Percentiles rank a stretch among this genome's conserved stretches.
Conservation (phyloP, 2,797 vertebrate genomes). For the Rhinatrema bivittatum region DNA sequence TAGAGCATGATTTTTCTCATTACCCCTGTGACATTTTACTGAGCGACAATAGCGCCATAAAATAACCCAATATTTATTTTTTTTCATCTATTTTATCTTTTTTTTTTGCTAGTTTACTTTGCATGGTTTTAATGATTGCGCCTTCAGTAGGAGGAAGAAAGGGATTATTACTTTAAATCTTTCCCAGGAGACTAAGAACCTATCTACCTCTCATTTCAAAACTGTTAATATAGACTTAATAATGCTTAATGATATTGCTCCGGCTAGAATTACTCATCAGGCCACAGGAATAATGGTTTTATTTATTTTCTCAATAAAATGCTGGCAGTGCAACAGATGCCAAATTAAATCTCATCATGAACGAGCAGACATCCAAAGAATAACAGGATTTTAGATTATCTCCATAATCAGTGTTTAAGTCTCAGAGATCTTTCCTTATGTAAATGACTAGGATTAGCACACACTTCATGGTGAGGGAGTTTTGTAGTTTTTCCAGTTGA, state of each 20-base stretch:
- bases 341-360: not conserved
- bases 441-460: fast-evolving
- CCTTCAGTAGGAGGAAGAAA: not conserved
- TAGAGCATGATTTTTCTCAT: not conserved
- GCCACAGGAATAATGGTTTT: no score
- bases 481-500: not conserved
- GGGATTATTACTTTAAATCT: not conserved
- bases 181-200: not conserved
- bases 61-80: not conserved
- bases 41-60: not conserved
- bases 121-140: not conserved
- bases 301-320: not conserved
- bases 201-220: not conserved
- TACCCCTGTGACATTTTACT: not conserved
- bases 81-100: not conserved
- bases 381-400: not conserved
- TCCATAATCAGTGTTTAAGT: not conserved
- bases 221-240: fast-evolving
- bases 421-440: not conserved
- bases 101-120: not conserved
- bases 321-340: not conserved
- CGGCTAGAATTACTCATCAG: fast-evolving
- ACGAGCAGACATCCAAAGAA: not conserved
- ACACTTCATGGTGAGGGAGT: fast-evolving
- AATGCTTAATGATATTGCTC: fast-evolving